Evolutionary conservation across 2,113 vertebrate genomes (phyloP).

Genomic region (Trichomycterus rosablanca): DNA sequence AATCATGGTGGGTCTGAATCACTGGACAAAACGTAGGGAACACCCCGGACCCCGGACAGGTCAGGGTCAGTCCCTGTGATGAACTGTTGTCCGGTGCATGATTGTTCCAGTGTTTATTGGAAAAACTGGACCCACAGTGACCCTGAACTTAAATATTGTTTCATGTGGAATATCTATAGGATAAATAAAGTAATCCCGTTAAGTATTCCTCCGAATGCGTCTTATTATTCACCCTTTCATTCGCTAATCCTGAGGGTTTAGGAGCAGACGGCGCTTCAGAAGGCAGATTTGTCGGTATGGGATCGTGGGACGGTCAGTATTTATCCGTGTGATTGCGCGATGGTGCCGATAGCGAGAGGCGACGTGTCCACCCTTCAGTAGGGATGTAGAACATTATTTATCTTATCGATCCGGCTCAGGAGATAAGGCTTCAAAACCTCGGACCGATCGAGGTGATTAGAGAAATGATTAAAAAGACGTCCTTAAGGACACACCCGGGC

Average conservation of each 20-base stretch:
- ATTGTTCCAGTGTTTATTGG: too few relatives aligned
- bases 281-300: neutral
- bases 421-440: slow-evolving; percentile 37
- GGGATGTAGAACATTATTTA: slow-evolving; percentile 38
- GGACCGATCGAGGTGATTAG: slow-evolving; percentile 32
- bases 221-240: neutral
- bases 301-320: slow-evolving; percentile 8
- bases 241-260: neutral
- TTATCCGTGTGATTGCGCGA: slow-evolving; percentile 32
- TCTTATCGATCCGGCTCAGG: slow-evolving; percentile 38
- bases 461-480: slow-evolving; percentile 37
- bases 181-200: too few relatives aligned
- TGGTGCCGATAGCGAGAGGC: slow-evolving; percentile 29
- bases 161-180: too few relatives aligned
- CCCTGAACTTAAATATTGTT: too few relatives aligned
- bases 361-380: slow-evolving; percentile 10
- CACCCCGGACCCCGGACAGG: too few relatives aligned
- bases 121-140: too few relatives aligned
- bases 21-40: too few relatives aligned
- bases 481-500: slow-evolving; percentile 16
- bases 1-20: too few relatives aligned
- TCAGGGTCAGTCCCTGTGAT: too few relatives aligned
- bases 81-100: too few relatives aligned
- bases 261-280: neutral
- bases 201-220: neutral